Evolutionary conservation across 2,888 invertebrate species (phyloP), one percentile per base, ranked within the genome.

Genomic region (Melanargia galathea): DNA sequence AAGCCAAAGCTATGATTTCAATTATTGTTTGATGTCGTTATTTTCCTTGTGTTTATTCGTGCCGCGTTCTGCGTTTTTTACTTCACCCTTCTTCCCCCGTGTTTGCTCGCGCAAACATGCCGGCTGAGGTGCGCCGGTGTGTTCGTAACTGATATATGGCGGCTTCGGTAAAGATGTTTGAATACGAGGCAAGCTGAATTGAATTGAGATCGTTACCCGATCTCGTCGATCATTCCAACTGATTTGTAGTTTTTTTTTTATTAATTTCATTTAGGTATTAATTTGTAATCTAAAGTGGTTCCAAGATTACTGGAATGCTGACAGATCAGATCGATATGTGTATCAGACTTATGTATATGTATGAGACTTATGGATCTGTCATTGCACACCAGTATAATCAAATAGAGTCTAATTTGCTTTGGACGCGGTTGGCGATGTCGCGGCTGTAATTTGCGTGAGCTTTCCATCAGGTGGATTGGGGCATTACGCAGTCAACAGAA

Each of bases 11-110:
- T 83, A 87, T 87, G 87, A 88, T 90, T 90, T 90, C 90, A 88
- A 90, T 90, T 90, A 89, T 87, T 87, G 80, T 90, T 90, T 87
- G 86, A 88, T 84, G 83, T 87, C 86, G 86, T 90, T 88, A 86
- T 89, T 90, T 85, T 81, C 84, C 81, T 83, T 84, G 78, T 90
- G 86, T 89, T 88, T 87, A 86, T 87, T 89, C 84, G 84, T 83
- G 82, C 78, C 80, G 80, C 83, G 81, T 84, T 79, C 83, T 80
- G 80, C 82, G 24, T 87, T 90, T 72, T 88, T 85, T 82, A 79
- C 77, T 83, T 84, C 77, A 83, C 86, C 86, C 86, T 84, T 86
- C 83, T 18, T 75, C 80, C 81, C 80, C 80, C 72, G 74, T 85
- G 78, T 86, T 88, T 87, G 81, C 77, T 75, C 77, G 78, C 74